Evolutionary conservation across 1,140 invertebrate species (phyloP).

Genomic region (Acromyrmex echinatior): DNA sequence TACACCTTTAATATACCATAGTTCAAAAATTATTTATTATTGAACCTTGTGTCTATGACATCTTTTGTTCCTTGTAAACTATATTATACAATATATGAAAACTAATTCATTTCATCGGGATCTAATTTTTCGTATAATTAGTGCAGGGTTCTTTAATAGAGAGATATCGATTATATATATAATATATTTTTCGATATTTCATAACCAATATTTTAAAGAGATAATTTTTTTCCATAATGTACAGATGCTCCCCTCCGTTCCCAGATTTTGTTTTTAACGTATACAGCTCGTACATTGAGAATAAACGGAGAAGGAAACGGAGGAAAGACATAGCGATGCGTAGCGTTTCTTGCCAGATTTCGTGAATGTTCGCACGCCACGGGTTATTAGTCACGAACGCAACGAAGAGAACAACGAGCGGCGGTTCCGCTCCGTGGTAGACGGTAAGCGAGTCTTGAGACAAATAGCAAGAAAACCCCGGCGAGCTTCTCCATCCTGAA

Average conservation of each 20-base stretch:
- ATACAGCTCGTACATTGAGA: constrained; percentile 36
- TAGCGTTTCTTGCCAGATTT: constrained; percentile 75
- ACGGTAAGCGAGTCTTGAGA: constrained; percentile 83
- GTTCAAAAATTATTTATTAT: background rate
- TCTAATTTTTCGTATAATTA: no score
- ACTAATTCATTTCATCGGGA: no score
- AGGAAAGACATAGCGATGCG: background rate
- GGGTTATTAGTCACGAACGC: constrained; percentile 85
- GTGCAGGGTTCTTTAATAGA: background rate
- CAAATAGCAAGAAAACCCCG: constrained; percentile 86
- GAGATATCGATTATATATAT: background rate
- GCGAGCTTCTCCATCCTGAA: constrained; percentile 82
- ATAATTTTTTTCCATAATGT: background rate
- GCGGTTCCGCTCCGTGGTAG: constrained; percentile 79
- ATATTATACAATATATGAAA: no score
- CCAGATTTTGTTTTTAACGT: constrained; percentile 40
- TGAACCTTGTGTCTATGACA: no score
- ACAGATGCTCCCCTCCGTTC: background rate
- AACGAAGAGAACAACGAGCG: constrained; percentile 84
- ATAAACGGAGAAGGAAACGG: background rate
- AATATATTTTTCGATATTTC: background rate
- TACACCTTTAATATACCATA: no score
- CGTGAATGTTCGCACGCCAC: constrained; percentile 71
- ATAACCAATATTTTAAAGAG: background rate
- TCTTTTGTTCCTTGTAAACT: no score